phyloP scores from a whole-genome alignment of 2,797 vertebrate species.

The Varecia variegata region DNA sequence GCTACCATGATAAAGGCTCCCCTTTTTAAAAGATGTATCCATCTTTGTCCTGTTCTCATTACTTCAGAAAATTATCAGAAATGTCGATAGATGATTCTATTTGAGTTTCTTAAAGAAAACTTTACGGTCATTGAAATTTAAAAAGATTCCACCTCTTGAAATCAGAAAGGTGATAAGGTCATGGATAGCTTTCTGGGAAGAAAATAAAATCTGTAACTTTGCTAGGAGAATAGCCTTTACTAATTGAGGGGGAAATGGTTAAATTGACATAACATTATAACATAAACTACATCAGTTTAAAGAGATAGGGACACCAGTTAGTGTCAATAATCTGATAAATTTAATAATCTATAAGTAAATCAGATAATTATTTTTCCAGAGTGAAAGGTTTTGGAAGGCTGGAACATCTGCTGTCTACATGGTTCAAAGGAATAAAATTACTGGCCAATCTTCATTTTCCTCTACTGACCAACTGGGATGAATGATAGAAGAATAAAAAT shows the following conservation, averaged over 20 bases:
- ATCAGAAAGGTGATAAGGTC: slow-evolving; percentile 33
- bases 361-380: slow-evolving; percentile 20
- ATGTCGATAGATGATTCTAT: slow-evolving; percentile 14
- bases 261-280: background rate
- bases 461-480: background rate
- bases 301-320: background rate
- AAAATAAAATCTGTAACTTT: slow-evolving; percentile 61
- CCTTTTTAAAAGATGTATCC: slow-evolving; percentile 38
- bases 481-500: background rate
- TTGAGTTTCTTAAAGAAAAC: slow-evolving; percentile 71
- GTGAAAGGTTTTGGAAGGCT: background rate
- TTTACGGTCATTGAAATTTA: slow-evolving; percentile 49
- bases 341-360: background rate
- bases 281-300: background rate
- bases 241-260: background rate
- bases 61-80: slow-evolving; percentile 68
- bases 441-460: background rate
- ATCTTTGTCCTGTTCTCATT: slow-evolving; percentile 62
- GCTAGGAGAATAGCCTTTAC: background rate
- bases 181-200: slow-evolving; percentile 42
- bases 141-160: slow-evolving; percentile 43
- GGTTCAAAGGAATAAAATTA: background rate
- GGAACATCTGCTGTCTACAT: background rate
- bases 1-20: slow-evolving; percentile 17
- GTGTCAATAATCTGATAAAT: background rate